phyloP scores from a whole-genome alignment of 2,113 vertebrate species.

The Electrona antarctica region DNA sequence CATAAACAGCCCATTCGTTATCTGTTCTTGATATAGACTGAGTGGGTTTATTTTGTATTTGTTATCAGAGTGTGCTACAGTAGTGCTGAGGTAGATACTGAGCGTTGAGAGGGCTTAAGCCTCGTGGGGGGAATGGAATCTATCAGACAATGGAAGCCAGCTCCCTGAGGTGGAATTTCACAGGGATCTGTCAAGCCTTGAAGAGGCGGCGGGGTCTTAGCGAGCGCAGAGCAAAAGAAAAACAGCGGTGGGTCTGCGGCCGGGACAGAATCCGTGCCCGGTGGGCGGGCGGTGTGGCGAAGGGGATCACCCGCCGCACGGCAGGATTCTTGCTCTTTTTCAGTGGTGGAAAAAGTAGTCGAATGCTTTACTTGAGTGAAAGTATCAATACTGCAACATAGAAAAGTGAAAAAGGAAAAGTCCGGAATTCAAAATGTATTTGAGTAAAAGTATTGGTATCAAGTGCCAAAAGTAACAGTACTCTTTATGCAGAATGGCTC shows the following conservation, averaged over 20 bases:
- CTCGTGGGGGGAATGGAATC: background rate
- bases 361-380: too few relatives aligned
- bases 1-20: background rate
- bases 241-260: slow-evolving; percentile 6
- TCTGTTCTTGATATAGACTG: background rate
- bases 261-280: background rate
- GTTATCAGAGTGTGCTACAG: too few relatives aligned
- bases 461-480: too few relatives aligned
- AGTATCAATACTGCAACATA: too few relatives aligned
- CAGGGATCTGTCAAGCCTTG: slow-evolving; percentile 5
- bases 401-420: too few relatives aligned
- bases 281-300: too few relatives aligned
- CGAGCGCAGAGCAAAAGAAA: slow-evolving; percentile 15
- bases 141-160: slow-evolving; percentile 13
- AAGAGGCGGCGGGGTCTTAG: background rate
- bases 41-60: background rate
- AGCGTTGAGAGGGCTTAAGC: background rate
- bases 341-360: too few relatives aligned
- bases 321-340: too few relatives aligned
- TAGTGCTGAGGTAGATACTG: slow-evolving; percentile 17
- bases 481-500: too few relatives aligned
- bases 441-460: too few relatives aligned
- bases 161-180: slow-evolving; percentile 20
- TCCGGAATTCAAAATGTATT: too few relatives aligned
- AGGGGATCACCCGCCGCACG: too few relatives aligned